Evolutionary conservation across 2,888 invertebrate genomes (phyloP).

Genomic region (Parnassius orleans): DNA sequence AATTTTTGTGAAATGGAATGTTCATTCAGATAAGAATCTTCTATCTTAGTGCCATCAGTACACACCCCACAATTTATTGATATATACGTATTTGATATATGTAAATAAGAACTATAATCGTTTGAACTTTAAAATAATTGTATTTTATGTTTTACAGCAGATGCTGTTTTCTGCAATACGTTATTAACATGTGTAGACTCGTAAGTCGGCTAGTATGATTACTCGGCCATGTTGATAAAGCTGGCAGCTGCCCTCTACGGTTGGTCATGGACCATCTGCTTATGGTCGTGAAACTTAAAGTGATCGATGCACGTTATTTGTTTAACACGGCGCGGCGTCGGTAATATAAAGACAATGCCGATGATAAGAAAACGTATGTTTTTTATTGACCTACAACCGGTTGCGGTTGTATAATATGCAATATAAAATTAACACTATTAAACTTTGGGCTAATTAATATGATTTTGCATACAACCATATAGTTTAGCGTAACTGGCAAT

Average conservation of each 20-base stretch:
- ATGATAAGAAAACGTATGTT: background rate
- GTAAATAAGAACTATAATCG: constrained; percentile 1
- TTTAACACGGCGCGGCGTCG: constrained; percentile 15
- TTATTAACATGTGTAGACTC: constrained; percentile 16
- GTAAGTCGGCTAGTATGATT: constrained; percentile 11
- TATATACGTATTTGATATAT: background rate
- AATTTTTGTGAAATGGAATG: constrained; percentile 37
- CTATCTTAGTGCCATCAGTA: constrained; percentile 11
- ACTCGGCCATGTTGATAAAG: constrained; percentile 17
- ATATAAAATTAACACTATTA: too few species aligned
- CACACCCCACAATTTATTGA: background rate
- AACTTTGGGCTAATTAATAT: too few species aligned
- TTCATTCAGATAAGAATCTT: constrained; percentile 39
- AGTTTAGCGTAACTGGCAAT: too few species aligned
- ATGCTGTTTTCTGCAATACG: constrained; percentile 18
- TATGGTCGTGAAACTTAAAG: constrained; percentile 22
- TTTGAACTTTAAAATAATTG: background rate
- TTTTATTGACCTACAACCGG: too few species aligned
- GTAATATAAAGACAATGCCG: constrained; percentile 13
- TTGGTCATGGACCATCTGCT: constrained; percentile 22
- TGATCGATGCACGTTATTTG: constrained; percentile 25
- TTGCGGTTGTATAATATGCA: too few species aligned
- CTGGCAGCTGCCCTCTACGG: constrained; percentile 17
- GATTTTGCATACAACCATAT: too few species aligned
- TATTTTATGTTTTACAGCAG: constrained; percentile 13